Evolutionary conservation across 1,140 invertebrate genomes (phyloP).

Genomic region (Drosophila ananassae): DNA sequence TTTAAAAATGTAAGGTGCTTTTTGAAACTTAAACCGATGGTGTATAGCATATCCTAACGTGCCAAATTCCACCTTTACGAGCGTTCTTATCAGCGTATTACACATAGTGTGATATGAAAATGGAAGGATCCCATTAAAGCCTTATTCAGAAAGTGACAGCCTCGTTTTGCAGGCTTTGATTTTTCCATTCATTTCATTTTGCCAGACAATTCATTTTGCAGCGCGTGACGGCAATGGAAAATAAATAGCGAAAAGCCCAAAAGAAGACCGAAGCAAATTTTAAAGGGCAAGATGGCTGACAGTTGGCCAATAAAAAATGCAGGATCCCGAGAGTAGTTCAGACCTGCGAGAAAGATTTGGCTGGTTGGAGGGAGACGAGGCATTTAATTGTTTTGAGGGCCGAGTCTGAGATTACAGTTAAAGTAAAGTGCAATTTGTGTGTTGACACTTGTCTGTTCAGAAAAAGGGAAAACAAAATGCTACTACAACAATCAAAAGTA

Average conservation of each 20-base stretch:
- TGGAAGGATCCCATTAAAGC: conserved; percentile 56
- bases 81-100: too few relatives aligned
- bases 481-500: conserved; percentile 72
- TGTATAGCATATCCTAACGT: too few relatives aligned
- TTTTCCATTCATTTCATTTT: conserved; percentile 27
- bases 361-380: neutral
- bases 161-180: conserved; percentile 35
- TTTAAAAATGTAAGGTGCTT: too few relatives aligned
- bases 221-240: conserved; percentile 50
- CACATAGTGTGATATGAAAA: conserved; percentile 8
- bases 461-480: conserved; percentile 38
- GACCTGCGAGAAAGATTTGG: neutral
- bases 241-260: conserved; percentile 31
- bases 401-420: conserved; percentile 36
- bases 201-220: conserved; percentile 65
- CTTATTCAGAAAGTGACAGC: conserved; percentile 64
- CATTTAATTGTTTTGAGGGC: conserved; percentile 66
- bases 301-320: conserved; percentile 59
- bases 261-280: conserved; percentile 27
- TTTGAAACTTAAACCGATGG: too few relatives aligned
- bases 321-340: conserved; percentile 24
- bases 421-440: conserved; percentile 48
- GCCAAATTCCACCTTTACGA: too few relatives aligned
- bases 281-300: conserved; percentile 57
- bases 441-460: conserved; percentile 61